Base-by-base conservation (phyloP, 2,797 vertebrate genomes). In the Hapalemur alaotrensis region DNA sequence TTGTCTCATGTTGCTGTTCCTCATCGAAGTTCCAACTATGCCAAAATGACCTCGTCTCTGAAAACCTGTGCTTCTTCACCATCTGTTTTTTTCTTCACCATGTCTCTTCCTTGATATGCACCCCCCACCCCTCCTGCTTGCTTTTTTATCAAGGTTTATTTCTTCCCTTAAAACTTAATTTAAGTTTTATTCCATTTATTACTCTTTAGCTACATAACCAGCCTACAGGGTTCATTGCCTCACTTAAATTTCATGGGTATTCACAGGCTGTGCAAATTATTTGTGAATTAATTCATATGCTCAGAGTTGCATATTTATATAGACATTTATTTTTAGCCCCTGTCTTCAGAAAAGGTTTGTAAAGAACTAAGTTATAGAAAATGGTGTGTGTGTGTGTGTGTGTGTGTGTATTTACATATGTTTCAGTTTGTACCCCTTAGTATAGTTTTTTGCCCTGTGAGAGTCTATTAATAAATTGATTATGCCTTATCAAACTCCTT, bases 231-330 rank as follows among this genome's bases (percentile, higher is more conserved):
- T 59, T 82, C 14, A 35, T 30, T 65, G 28, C 12, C 28, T 88
- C 10, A 69, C 3, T 8, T 67, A 43, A 50, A 61, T 23, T 30
- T 81, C 50, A 59, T 67, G 10, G 76, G 32, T 59, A 92, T 11
- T 38, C 57, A 72, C 12, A 76, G 73, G 18, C 10, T 87, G n/a
- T 67, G 13, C 5, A 13, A 86, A 3, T 63, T 75, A 88, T 52
- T 75, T 46, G 30, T 50, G 7, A 90, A 75, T 79, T 81, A 89
- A 81, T 73, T 92, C 23, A 7, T 92, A 73, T 4, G 35, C 3
- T 72, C 35, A 75, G 41, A 81, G 20, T 76, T 46, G 3, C 38
- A 52, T 63, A 92, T 32, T 81, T 46, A 30, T 30, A 75, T 28
- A 82, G 48, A 78, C 5, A 35, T 67, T 87, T 78, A 65, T 65